These are phyloP conservation scores for Gallinago jamesoni DNA, from an alignment of 2,113 vertebrate genomes.

Conservation along the genomic window DNA sequence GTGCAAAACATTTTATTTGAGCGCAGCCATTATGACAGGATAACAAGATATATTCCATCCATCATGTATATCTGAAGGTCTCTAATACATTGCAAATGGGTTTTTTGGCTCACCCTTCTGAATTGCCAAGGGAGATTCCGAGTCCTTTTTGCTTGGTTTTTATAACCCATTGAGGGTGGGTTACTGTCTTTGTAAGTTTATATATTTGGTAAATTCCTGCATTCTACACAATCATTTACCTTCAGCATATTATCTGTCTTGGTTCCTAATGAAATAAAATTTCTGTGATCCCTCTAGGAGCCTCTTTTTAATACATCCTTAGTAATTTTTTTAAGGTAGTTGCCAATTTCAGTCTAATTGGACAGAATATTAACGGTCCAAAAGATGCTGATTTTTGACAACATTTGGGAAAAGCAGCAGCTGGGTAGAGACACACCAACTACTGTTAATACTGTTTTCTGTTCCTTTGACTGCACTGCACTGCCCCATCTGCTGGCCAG, in stretches of 20 bases:
- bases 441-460: background rate
- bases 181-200: background rate
- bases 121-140: background rate
- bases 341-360: background rate
- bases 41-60: background rate
- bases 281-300: background rate
- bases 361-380: background rate
- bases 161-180: background rate
- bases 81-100: background rate
- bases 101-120: background rate
- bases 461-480: background rate
- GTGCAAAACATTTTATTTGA: background rate
- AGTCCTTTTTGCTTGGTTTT: background rate
- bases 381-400: background rate
- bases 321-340: background rate
- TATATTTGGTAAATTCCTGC: background rate
- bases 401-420: background rate
- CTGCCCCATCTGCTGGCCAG: background rate
- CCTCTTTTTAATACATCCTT: background rate
- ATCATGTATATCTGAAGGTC: background rate
- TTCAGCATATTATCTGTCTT: background rate
- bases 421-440: background rate
- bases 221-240: background rate
- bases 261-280: background rate
- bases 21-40: background rate